Evolutionary conservation across 2,888 invertebrate genomes (phyloP), one percentile per base, ranked within the genome.

Genomic region (Cistogaster globosa): DNA sequence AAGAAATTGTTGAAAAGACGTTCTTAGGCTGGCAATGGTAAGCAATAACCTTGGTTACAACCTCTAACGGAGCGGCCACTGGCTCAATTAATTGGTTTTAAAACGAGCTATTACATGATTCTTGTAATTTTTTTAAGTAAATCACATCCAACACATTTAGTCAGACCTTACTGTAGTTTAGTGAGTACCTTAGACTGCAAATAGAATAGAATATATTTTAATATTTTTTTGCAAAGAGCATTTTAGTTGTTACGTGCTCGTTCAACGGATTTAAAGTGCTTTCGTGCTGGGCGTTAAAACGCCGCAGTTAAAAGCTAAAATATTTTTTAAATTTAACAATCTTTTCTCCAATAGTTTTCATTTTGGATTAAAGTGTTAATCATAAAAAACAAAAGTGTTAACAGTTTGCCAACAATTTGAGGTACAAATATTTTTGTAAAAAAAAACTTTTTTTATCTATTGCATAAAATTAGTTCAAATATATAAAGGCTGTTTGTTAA

Each of bases 171-270:
- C 80, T 74, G 72, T 80, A 42, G 20, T 32, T 67, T 57, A 67
- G 72, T 67, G 65, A 67, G 72, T 67, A 65, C 72, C 51, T 51
- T 38, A 65, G 60, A 55, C 48, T 48, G 51, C 68, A 78, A 74
- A 63, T 74, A 78, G 65, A 83, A 74, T 74, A 57, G 38, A 67
- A 62, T 62, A 72, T 22, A 69, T 69, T 72, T 67, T 32, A 68
- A 62, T 12, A 42, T 42, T 55, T 68, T 48, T 48, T 6, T 36
- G 18, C 9, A 53, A 57, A 81, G 77, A 76, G 67, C 22, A 78
- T 38, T 78, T 74, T 26, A 85, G 85, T 85, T 85, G 78, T 78
- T 85, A 82, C 85, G 81, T 78, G 85, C 78, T 82, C 74, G 42
- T 85, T 71, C 71, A 69, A 82, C 82, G 20, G 75, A 36, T 69